Evolutionary conservation across 2,797 vertebrate species (phyloP).

Genomic region (Acrossocheilus wenchowensis): DNA sequence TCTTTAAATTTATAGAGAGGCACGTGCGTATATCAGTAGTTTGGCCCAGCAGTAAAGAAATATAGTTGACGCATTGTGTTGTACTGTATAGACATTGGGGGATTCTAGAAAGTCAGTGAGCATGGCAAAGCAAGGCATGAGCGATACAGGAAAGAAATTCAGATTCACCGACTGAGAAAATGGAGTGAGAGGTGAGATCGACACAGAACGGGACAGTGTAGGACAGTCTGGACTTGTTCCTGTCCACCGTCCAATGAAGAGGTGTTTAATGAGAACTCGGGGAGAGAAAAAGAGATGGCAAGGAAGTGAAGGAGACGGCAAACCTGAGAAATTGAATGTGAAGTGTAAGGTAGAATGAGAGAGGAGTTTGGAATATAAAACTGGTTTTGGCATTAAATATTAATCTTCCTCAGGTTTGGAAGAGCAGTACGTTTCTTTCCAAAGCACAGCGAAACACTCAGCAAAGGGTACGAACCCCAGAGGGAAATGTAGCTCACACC

Average conservation of each 20-base stretch:
- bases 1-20: background rate
- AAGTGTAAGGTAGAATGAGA: slow-evolving; percentile 41
- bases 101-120: background rate
- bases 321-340: slow-evolving; percentile 32
- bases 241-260: slow-evolving; percentile 36
- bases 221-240: slow-evolving; percentile 42
- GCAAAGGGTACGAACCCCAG: slow-evolving; percentile 20
- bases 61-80: background rate
- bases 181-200: slow-evolving; percentile 19
- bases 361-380: slow-evolving; percentile 46
- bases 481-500: slow-evolving; percentile 17
- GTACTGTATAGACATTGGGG: background rate
- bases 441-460: slow-evolving; percentile 32
- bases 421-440: slow-evolving; percentile 11
- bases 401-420: slow-evolving; percentile 47
- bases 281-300: background rate
- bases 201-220: slow-evolving; percentile 12
- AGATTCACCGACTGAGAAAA: slow-evolving; percentile 21
- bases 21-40: background rate
- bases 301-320: background rate
- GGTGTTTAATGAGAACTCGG: slow-evolving; percentile 42
- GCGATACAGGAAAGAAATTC: background rate
- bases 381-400: slow-evolving; percentile 57
- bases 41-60: background rate
- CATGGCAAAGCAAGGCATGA: background rate